A percentile compares a stretch with the other conserved stretches of the same genome.
Evolutionary conservation across 2,888 invertebrate species (phyloP).

Genomic region (Caenorhabditis macrosperma): DNA sequence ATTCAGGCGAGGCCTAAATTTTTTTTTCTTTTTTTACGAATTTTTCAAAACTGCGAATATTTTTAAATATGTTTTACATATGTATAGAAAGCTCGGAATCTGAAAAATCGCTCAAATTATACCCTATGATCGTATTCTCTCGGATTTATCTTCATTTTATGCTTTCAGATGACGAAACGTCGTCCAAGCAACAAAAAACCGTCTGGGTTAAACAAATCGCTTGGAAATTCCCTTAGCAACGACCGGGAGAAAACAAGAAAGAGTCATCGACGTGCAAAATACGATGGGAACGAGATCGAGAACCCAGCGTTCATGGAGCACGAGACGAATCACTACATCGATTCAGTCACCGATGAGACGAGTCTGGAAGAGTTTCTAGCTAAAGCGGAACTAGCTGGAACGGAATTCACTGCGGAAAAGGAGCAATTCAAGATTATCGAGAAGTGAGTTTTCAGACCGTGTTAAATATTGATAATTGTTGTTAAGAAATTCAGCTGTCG

Average conservation of each 20-base stretch:
- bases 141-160: neutral
- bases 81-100: neutral
- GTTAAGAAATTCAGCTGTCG: slow-evolving; percentile 70
- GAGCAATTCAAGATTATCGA: slow-evolving; percentile 73
- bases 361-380: slow-evolving; percentile 92
- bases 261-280: slow-evolving; percentile 66
- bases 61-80: slow-evolving; percentile 12
- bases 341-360: slow-evolving; percentile 78
- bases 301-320: slow-evolving; percentile 73
- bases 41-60: slow-evolving; percentile 16
- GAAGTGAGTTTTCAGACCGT: slow-evolving; percentile 64
- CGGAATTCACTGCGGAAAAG: slow-evolving; percentile 87
- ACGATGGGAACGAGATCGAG: slow-evolving; percentile 71
- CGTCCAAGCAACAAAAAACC: slow-evolving; percentile 75
- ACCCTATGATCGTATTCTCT: neutral
- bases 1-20: slow-evolving; percentile 53
- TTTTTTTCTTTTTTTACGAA: slow-evolving; percentile 53
- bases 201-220: slow-evolving; percentile 74
- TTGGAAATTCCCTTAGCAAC: slow-evolving; percentile 75
- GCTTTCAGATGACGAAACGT: slow-evolving; percentile 76
- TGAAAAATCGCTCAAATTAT: neutral
- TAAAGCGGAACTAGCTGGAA: slow-evolving; percentile 93
- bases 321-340: slow-evolving; percentile 69
- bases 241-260: slow-evolving; percentile 66
- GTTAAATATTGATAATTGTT: neutral